These are phyloP conservation scores for Muntiacus muntjak DNA, from an alignment of 2,113 vertebrate species.

Conservation along the genomic window DNA sequence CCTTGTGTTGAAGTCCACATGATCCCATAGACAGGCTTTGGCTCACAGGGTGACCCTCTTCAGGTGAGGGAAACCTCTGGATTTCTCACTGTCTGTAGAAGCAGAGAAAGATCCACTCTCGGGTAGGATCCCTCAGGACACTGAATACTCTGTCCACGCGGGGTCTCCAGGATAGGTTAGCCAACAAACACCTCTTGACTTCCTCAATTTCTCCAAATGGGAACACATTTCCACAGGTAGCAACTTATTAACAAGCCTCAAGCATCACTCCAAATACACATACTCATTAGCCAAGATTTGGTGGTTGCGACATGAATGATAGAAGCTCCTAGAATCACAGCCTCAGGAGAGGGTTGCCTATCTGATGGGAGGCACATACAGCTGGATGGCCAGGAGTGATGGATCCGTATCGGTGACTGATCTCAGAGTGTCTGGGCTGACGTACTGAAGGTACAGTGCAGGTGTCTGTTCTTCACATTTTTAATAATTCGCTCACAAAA, in stretches of 20 bases:
- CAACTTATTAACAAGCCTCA: not conserved
- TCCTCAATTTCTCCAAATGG: not conserved
- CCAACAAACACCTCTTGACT: not conserved
- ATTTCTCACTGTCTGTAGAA: not conserved
- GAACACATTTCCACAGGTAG: not conserved
- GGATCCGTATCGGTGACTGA: fast-evolving
- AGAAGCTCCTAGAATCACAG: not conserved
- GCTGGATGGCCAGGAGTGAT: no score
- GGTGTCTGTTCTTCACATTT: not conserved
- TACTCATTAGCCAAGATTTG: not conserved
- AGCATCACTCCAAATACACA: not conserved
- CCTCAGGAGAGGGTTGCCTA: not conserved
- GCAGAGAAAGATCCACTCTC: not conserved
- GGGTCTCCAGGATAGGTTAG: not conserved
- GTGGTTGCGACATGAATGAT: fast-evolving
- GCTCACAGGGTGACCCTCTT: not conserved
- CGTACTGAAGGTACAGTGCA: not conserved
- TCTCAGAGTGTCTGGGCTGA: not conserved
- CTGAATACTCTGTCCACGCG: not conserved
- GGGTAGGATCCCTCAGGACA: not conserved
- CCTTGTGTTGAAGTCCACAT: not conserved
- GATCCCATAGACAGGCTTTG: not conserved
- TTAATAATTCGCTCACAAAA: not conserved
- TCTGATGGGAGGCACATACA: not conserved
- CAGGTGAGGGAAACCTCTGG: not conserved